A percentile compares a stretch with the other conserved stretches of the same genome.
Conservation (phyloP, 2,113 vertebrate genomes). For the Paradisaea rubra region DNA sequence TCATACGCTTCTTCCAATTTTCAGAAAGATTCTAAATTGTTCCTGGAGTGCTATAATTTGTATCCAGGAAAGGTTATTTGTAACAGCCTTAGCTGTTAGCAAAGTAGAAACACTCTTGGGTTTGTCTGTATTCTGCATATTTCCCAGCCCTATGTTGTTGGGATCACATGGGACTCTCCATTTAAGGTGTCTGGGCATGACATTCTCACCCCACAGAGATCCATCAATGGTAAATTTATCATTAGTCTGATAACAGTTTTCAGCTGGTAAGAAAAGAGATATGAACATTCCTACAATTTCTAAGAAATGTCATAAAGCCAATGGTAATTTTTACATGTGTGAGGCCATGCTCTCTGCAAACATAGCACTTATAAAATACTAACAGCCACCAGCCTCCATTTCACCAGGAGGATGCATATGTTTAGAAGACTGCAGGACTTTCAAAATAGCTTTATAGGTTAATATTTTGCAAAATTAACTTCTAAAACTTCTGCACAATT, state of each 20-base stretch:
- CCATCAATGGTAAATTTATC: background rate
- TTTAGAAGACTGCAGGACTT: background rate
- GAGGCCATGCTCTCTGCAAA: background rate
- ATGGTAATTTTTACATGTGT: background rate
- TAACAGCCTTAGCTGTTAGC: background rate
- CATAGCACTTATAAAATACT: background rate
- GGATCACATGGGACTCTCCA: background rate
- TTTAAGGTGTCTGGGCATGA: background rate
- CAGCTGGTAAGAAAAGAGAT: background rate
- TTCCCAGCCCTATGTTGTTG: background rate
- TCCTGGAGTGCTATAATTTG: background rate
- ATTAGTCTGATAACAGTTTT: background rate
- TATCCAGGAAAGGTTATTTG: background rate
- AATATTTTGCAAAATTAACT: slow-evolving; percentile 60
- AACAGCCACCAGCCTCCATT: background rate
- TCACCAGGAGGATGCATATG: background rate
- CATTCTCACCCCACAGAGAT: background rate
- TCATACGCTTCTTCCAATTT: background rate
- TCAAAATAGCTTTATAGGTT: background rate
- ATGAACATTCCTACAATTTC: background rate
- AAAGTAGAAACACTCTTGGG: background rate
- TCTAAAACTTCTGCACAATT: slow-evolving; percentile 57
- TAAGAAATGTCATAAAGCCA: background rate
- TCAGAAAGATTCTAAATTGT: background rate
- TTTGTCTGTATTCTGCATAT: background rate